Evolutionary conservation across 2,888 invertebrate genomes (phyloP), one percentile per base, ranked within the genome.

Genomic region (Rhagium mordax): DNA sequence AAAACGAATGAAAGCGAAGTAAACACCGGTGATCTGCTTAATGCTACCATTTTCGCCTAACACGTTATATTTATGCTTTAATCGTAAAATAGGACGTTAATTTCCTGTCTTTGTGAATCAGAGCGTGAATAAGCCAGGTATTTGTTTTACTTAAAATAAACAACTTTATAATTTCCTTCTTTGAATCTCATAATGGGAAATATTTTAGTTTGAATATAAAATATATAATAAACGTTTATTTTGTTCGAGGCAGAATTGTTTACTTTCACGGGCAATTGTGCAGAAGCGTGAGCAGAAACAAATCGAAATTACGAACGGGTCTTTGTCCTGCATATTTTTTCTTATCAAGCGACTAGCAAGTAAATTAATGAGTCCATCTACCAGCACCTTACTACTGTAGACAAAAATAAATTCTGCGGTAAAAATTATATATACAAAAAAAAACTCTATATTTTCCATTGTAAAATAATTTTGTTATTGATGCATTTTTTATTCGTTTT

Each of bases 11-110:
- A 61, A 64, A 64, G 64, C 48, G 60, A 64, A 64, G 64, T 64
- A 64, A 64, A 49, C n/a, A 27, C 49, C 51, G 64, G 64, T 64
- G 64, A 64, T 64, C 64, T 64, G 64, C 64, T 29, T 64, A 64
- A 29, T 61, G 64, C 16, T 21, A 16, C 49, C 18, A 41, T 60
- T 20, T 47, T 49, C 29, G 20, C 64, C 24, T 24, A 16, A 16
- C 27, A 61, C 61, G 21, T 47, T 20, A 47, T 61, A 20, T 47
- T 51, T 51, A 27, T 21, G 64, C 64, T 49, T 48, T 49, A 49
- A 49, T 64, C 64, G 51, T 64, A 49, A 64, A 64, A 64, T 64
- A n/a, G 51, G 51, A 64, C 64, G 64, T 51, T 49, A 64, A 64
- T 64, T 64, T 64, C 64, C 64, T 64, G 64, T 49, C 41, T 64